Evolutionary conservation across 2,888 invertebrate species (phyloP).

Genomic region (Leucophenga montana): DNA sequence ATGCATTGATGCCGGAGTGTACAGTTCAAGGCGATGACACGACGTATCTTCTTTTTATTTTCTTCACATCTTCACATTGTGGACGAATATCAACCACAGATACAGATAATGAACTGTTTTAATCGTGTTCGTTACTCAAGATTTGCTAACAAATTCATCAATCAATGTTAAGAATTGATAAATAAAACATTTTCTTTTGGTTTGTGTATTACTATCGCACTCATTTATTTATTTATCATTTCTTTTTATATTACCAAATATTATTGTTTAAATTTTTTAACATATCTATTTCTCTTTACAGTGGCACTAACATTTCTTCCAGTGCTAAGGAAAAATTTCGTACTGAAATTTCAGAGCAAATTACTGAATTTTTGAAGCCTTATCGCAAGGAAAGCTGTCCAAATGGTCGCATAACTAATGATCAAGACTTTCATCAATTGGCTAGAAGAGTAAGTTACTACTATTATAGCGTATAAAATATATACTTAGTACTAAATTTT

Average conservation of each 20-base stretch:
- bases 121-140: too few relatives aligned
- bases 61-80: too few relatives aligned
- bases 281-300: too few relatives aligned
- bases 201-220: not conserved
- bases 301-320: slow-evolving; percentile 2
- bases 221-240: not conserved
- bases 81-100: too few relatives aligned
- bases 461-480: not conserved
- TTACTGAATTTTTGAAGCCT: slow-evolving; percentile 90
- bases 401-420: slow-evolving; percentile 87
- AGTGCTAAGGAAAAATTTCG: slow-evolving; percentile 91
- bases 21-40: too few relatives aligned
- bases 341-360: slow-evolving; percentile 83
- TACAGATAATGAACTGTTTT: too few relatives aligned
- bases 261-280: not conserved
- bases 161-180: too few relatives aligned
- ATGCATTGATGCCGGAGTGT: too few relatives aligned
- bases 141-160: too few relatives aligned
- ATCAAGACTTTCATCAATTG: slow-evolving; percentile 94
- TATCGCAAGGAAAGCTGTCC: slow-evolving; percentile 90
- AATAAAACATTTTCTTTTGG: too few relatives aligned
- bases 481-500: not conserved
- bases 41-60: too few relatives aligned
- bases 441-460: slow-evolving; percentile 86
- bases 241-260: too few relatives aligned